phyloP scores from a whole-genome alignment of 2,113 vertebrate species.

The Festucalex cinctus region DNA sequence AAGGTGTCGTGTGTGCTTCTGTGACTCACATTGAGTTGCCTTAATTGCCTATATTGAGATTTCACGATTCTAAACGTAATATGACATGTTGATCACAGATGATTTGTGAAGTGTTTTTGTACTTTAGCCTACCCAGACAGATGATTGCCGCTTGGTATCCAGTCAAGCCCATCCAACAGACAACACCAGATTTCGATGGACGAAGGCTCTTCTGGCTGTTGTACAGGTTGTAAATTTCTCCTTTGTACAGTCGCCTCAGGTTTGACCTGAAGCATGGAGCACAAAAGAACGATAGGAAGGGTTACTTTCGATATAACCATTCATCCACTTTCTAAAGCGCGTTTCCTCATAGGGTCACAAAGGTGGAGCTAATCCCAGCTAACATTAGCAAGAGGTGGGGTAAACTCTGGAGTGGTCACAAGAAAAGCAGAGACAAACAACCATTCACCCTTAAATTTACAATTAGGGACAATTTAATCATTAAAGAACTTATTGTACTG shows the following conservation, averaged over 20 bases:
- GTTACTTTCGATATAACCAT: background rate
- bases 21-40: too few species aligned
- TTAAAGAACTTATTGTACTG: too few species aligned
- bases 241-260: conserved; percentile 76
- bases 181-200: conserved; percentile 69
- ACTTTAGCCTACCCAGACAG: conserved; percentile 84
- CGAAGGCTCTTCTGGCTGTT: conserved; percentile 60
- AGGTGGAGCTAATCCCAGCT: background rate
- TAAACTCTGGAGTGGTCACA: too few species aligned
- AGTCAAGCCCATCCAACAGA: conserved; percentile 84
- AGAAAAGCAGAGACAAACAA: too few species aligned
- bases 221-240: conserved; percentile 71
- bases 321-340: background rate
- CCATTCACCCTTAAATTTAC: too few species aligned
- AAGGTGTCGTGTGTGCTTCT: background rate
- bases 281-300: background rate
- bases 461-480: too few species aligned
- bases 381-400: too few species aligned
- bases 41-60: background rate
- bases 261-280: conserved; percentile 69
- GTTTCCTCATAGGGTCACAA: background rate
- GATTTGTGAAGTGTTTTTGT: background rate
- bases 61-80: too few species aligned
- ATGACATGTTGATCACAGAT: background rate
- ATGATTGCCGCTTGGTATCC: conserved; percentile 81